Evolutionary conservation across 2,113 vertebrate species (phyloP), one percentile per base, ranked within the genome.

Genomic region (Strix uralensis): DNA sequence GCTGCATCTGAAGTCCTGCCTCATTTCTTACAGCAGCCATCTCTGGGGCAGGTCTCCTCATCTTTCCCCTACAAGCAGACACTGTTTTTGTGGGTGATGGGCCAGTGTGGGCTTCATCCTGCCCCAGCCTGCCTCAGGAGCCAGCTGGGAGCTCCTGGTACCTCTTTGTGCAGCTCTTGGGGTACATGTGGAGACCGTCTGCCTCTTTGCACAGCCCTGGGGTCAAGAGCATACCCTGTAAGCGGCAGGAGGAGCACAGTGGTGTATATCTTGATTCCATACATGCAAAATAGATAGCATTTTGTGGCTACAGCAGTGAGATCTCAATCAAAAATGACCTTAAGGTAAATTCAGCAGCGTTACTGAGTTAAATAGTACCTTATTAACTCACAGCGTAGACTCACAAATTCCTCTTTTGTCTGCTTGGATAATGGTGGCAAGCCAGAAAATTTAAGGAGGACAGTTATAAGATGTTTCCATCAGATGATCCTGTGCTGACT

Each of bases 361-460:
- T 54, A n/a, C 61, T 72, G 77, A 84, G 44, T 66, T 84, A 70
- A 88, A 61, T 15, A 77, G 52, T 52, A 52, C n/a, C 17, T 36
- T 84, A 52, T 52, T 84, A 58, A 62, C 30, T 73, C 2, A 0
- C 1, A 1, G 67, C 19, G 5, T 62, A 67, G 63, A 57, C 55
- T 81, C 72, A 74, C 71, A 86, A 88, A 84, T 89, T 89, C 65
- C 69, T 8, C 36, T 89, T 93, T 86, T 87, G 40, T 91, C 94
- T 92, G 13, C 83, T 92, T 79, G n/a, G 36, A 89, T 79, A 84
- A 67, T 21, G 75, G 44, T 25, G 61, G 49, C 87, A 85, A 92
- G 54, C 62, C 91, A 93, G 72, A 92, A 78, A 42, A 84, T 57
- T 71, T 92, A 69, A 62, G 75, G 77, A 85, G 34, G 78, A 46